phyloP scores from a whole-genome alignment of 2,888 invertebrate genomes.

The Hetaerina titia region DNA sequence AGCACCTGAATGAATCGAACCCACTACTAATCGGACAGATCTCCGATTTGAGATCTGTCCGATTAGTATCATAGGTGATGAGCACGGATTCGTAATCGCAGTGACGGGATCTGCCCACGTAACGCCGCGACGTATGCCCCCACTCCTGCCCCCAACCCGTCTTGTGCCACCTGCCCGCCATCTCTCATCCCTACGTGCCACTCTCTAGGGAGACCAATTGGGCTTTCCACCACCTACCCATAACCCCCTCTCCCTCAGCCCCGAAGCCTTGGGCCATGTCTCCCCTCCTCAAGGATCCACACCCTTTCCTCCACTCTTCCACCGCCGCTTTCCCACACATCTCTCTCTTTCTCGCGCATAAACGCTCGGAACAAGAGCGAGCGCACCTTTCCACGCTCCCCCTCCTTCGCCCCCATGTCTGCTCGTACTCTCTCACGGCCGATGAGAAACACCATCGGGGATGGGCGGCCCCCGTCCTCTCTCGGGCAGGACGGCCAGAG shows the following conservation, averaged over 20 bases:
- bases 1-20: no score
- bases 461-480: background rate
- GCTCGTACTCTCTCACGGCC: background rate
- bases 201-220: background rate
- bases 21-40: no score
- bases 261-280: constrained; percentile 29
- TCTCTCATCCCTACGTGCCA: constrained; percentile 14
- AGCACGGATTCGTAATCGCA: no score
- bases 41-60: no score
- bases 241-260: background rate
- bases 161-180: constrained; percentile 11
- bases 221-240: background rate
- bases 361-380: background rate
- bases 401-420: background rate
- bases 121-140: background rate
- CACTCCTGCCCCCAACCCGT: background rate
- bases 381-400: background rate
- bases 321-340: background rate
- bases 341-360: background rate
- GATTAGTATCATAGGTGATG: no score
- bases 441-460: background rate
- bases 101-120: no score
- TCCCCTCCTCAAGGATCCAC: background rate
- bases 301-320: background rate
- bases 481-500: no score